Conservation (phyloP, 1,140 invertebrate species). For the Lerema accius region DNA sequence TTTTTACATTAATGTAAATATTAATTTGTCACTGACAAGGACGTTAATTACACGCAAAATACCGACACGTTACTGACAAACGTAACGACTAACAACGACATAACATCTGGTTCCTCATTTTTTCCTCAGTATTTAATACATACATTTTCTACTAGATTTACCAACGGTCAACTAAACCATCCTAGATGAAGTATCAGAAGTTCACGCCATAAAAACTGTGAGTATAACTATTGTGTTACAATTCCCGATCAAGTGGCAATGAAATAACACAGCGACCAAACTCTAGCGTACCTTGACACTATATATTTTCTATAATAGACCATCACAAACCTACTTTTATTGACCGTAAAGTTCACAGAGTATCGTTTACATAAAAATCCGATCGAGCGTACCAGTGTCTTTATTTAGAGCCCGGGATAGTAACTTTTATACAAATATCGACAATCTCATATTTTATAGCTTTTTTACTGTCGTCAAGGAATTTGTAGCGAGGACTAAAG, state of each 20-base stretch:
- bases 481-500: conserved; percentile 58
- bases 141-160: too few relatives aligned
- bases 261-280: neutral
- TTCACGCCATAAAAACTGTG: neutral
- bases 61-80: too few relatives aligned
- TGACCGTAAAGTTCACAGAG: conserved; percentile 43
- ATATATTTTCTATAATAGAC: conserved; percentile 21
- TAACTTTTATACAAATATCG: conserved; percentile 55
- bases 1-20: too few relatives aligned
- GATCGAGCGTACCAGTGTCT: conserved; percentile 35
- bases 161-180: neutral
- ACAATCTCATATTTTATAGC: conserved; percentile 66
- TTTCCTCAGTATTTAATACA: too few relatives aligned
- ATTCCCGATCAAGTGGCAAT: conserved; percentile 4
- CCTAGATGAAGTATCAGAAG: neutral
- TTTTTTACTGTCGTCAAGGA: conserved; percentile 60
- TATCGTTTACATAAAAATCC: conserved; percentile 47
- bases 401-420: conserved; percentile 38
- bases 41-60: too few relatives aligned
- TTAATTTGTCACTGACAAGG: too few relatives aligned
- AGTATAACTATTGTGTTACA: neutral
- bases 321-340: conserved; percentile 35
- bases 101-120: too few relatives aligned
- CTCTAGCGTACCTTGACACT: neutral
- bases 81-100: too few relatives aligned